Conservation (phyloP, 2,113 vertebrate species). For the Notiomystis cincta region DNA sequence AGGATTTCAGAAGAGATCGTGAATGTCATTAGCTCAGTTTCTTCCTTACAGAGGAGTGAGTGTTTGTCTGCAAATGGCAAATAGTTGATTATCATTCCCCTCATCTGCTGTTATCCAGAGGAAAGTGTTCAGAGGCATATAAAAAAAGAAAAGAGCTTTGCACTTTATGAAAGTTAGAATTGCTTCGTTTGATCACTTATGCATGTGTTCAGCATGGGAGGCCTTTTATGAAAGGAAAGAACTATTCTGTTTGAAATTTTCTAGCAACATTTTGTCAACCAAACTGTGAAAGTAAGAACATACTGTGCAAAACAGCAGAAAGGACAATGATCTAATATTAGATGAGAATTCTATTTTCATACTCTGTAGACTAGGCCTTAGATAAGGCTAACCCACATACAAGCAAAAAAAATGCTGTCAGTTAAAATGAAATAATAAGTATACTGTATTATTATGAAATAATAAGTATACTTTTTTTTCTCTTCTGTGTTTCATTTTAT, state of each 20-base stretch:
- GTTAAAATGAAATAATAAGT: not conserved
- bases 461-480: not conserved
- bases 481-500: not conserved
- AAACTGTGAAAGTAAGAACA: not conserved
- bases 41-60: not conserved
- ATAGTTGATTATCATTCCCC: not conserved
- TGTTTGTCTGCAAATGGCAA: not conserved
- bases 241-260: not conserved
- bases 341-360: not conserved
- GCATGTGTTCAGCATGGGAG: not conserved
- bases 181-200: not conserved
- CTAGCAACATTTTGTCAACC: not conserved
- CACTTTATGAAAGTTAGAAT: not conserved
- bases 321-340: not conserved
- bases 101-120: not conserved
- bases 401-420: not conserved
- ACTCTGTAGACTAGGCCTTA: not conserved
- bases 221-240: not conserved
- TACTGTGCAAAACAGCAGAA: not conserved
- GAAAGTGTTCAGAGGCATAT: not conserved
- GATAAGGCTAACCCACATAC: not conserved
- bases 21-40: not conserved
- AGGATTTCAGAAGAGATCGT: not conserved
- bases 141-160: not conserved
- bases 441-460: not conserved